Evolutionary conservation across 2,113 vertebrate species (phyloP).

Genomic region (Callocephalon fimbriatum): DNA sequence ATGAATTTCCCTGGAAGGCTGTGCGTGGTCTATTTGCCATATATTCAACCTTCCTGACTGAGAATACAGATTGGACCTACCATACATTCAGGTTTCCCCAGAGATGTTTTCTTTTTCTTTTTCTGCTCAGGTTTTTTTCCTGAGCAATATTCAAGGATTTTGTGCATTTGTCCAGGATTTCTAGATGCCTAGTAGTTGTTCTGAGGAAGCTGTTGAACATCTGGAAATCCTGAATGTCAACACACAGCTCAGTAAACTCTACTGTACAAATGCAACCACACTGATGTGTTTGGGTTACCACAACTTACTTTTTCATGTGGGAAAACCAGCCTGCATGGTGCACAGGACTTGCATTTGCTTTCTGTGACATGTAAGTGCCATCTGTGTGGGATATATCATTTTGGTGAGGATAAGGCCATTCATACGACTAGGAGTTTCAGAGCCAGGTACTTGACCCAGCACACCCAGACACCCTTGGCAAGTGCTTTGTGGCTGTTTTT

Average conservation of each 20-base stretch:
- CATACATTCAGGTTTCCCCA: neutral
- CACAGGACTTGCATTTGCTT: neutral
- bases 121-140: neutral
- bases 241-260: neutral
- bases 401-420: neutral
- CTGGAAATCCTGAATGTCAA: neutral
- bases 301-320: neutral
- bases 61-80: neutral
- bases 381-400: neutral
- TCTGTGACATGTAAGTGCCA: neutral
- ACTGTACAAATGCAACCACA: neutral
- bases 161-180: neutral
- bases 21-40: neutral
- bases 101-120: neutral
- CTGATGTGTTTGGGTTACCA: neutral
- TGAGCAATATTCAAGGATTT: neutral
- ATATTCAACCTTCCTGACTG: neutral
- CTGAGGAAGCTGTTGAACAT: neutral
- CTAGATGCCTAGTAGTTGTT: neutral
- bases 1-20: neutral
- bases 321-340: neutral
- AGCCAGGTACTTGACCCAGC: neutral
- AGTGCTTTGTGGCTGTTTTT: neutral
- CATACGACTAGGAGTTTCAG: neutral
- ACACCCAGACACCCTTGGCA: neutral